These are phyloP conservation scores for Trochalopteron elliotii DNA, from an alignment of 2,113 vertebrate genomes.

Conservation along the genomic window DNA sequence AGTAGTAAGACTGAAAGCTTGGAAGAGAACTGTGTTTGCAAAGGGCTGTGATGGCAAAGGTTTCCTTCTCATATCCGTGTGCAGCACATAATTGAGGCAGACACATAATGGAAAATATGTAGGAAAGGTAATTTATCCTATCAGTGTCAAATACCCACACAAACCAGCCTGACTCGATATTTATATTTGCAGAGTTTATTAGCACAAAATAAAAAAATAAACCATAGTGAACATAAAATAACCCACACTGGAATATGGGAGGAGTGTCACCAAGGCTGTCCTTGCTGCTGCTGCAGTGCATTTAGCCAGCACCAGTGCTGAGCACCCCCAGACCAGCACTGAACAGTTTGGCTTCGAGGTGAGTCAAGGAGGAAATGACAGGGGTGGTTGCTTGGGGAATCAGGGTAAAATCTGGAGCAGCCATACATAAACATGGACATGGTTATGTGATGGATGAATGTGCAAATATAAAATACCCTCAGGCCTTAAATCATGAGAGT, in stretches of 20 bases:
- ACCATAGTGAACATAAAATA: background rate
- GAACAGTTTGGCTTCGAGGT: background rate
- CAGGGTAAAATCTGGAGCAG: background rate
- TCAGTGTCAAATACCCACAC: background rate
- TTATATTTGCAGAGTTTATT: background rate
- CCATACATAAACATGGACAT: accelerated
- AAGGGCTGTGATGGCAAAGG: background rate
- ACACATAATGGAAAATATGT: background rate
- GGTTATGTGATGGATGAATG: background rate
- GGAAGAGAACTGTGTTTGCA: conserved; percentile 14
- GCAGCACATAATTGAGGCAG: background rate
- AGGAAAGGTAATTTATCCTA: background rate
- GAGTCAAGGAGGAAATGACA: background rate
- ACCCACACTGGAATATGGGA: background rate
- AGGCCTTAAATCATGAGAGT: background rate
- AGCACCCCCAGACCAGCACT: background rate
- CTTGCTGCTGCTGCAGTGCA: background rate
- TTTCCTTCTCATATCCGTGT: background rate
- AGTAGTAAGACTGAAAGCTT: background rate
- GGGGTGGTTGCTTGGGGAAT: background rate
- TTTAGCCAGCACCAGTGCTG: background rate
- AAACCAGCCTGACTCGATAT: background rate
- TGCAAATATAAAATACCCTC: background rate
- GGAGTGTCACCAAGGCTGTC: background rate
- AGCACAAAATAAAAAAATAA: background rate